Percentiles rank a stretch among this genome's conserved stretches.
Conservation (phyloP, 2,797 vertebrate species). For the Cephalopachus bancanus region DNA sequence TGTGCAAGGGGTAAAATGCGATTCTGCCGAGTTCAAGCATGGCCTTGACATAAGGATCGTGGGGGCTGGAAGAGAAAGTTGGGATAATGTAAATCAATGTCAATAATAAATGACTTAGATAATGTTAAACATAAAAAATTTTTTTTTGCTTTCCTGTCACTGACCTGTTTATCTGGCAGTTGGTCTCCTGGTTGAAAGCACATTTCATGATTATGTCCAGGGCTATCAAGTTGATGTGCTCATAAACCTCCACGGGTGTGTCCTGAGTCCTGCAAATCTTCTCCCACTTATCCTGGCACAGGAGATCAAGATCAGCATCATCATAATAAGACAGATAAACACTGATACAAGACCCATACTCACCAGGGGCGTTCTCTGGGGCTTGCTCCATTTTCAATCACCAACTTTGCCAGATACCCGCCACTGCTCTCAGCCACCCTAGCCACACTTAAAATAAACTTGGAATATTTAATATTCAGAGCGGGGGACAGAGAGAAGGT, state of each 20-base stretch:
- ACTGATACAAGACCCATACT: not conserved
- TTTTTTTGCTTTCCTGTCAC: constrained; percentile 36
- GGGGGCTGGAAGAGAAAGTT: constrained; percentile 80
- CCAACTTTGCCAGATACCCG: not conserved
- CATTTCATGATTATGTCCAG: constrained; percentile 95
- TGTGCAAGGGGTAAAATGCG: constrained; percentile 83
- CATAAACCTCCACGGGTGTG: constrained; percentile 91
- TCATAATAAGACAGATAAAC: not conserved
- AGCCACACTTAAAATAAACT: not conserved
- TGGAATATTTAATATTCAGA: not conserved
- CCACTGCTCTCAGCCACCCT: not conserved
- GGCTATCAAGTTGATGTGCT: constrained; percentile 93
- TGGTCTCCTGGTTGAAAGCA: constrained; percentile 92
- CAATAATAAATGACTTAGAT: constrained; percentile 12
- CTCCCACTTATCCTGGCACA: constrained; percentile 88
- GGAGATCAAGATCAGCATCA: constrained; percentile 34
- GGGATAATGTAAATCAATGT: not conserved
- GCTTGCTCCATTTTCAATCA: not conserved
- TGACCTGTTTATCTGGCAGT: constrained; percentile 93
- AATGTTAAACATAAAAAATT: not conserved
- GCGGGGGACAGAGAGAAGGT: not conserved
- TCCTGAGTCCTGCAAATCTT: constrained; percentile 72
- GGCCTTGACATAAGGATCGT: constrained; percentile 90
- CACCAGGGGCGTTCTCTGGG: not conserved
- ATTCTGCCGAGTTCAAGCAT: constrained; percentile 90